These are phyloP conservation scores for Muscicapa comitata DNA, from an alignment of 2,797 vertebrate species.

Conservation along the genomic window DNA sequence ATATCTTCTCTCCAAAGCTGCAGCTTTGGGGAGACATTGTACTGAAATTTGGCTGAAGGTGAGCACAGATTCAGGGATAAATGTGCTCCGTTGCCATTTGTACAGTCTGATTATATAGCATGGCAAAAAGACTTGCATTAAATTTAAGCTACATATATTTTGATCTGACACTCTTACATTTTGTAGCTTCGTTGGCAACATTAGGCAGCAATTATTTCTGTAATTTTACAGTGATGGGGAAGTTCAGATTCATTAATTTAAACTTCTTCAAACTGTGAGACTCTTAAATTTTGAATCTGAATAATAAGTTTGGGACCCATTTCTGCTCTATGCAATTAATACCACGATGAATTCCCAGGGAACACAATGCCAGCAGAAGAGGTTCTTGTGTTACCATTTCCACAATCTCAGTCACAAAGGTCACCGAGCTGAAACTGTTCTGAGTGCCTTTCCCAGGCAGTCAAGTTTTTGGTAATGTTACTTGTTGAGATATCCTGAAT, in stretches of 20 bases:
- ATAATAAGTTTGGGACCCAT: neutral
- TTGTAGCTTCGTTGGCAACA: neutral
- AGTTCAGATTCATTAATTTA: neutral
- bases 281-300: neutral
- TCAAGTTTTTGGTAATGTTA: neutral
- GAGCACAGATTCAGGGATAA: neutral
- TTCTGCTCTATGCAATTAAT: neutral
- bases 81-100: neutral
- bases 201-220: neutral
- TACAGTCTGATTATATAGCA: neutral
- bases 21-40: neutral
- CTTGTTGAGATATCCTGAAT: neutral
- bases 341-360: neutral
- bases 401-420: neutral
- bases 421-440: neutral
- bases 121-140: neutral
- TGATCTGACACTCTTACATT: neutral
- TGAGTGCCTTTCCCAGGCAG: neutral
- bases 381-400: neutral
- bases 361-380: neutral
- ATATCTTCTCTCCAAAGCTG: neutral
- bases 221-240: neutral
- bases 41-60: neutral
- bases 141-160: neutral
- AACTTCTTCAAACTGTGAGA: neutral